Conservation (phyloP, 2,888 invertebrate genomes). For the Catocala fraxini region DNA sequence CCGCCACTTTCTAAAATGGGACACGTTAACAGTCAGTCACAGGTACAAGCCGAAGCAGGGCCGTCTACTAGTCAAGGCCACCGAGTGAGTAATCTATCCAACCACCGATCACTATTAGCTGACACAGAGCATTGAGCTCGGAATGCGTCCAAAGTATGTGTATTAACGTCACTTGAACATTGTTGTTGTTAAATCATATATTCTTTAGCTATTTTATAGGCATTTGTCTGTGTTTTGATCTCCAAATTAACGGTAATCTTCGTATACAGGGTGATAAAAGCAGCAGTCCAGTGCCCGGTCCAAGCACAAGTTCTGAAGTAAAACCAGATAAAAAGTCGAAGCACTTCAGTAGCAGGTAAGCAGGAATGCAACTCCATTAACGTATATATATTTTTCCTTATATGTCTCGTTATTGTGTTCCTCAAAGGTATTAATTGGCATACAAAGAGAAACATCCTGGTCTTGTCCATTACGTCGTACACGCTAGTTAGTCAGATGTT, state of each 20-base stretch:
- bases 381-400: no score
- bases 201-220: no score
- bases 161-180: no score
- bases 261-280: conserved; percentile 27
- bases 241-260: no score
- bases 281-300: conserved; percentile 28
- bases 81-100: conserved; percentile 23
- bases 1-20: conserved; percentile 94
- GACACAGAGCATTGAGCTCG: no score
- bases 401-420: neutral
- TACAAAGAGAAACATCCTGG: neutral
- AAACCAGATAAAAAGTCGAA: conserved; percentile 66
- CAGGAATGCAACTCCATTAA: neutral
- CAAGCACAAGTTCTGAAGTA: conserved; percentile 49
- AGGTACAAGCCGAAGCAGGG: conserved; percentile 54
- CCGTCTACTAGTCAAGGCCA: conserved; percentile 53
- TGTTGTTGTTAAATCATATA: no score
- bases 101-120: neutral
- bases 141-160: no score
- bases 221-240: no score
- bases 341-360: conserved; percentile 63
- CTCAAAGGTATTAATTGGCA: conserved; percentile 5
- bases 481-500: conserved; percentile 4
- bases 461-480: conserved; percentile 8
- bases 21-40: conserved; percentile 86